A percentile compares a stretch with the other conserved stretches of the same genome.
These are phyloP conservation scores for Oncorhynchus masou DNA, from an alignment of 2,113 vertebrate genomes.

Conservation along the genomic window DNA sequence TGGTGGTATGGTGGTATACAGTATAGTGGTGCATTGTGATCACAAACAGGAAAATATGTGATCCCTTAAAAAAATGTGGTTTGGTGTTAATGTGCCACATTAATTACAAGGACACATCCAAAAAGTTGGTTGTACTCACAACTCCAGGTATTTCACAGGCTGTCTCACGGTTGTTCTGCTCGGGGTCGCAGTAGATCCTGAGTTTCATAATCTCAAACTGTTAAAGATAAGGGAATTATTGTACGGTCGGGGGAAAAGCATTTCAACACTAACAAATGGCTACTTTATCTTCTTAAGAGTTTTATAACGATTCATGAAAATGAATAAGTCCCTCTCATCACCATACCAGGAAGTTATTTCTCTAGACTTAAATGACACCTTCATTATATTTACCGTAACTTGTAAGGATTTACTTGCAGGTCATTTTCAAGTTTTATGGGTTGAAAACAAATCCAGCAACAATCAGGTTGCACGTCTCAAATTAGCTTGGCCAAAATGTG, in stretches of 20 bases:
- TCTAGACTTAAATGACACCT: background rate
- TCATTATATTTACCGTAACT: too few species aligned
- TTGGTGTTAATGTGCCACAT: background rate
- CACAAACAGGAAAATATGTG: background rate
- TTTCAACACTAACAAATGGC: too few species aligned
- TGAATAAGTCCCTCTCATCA: too few species aligned
- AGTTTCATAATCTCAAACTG: constrained; percentile 97
- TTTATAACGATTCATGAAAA: too few species aligned
- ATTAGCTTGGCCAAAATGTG: background rate
- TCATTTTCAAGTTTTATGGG: too few species aligned
- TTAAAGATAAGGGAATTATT: constrained; percentile 29
- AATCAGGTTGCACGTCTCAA: background rate
- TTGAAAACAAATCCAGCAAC: background rate
- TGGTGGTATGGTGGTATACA: background rate
- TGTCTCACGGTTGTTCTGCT: constrained; percentile 91
- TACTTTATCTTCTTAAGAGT: too few species aligned
- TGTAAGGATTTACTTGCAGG: too few species aligned
- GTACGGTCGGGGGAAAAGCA: too few species aligned
- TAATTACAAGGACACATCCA: background rate
- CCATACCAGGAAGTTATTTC: background rate
- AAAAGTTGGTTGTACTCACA: constrained; percentile 77
- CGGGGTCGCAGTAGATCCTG: constrained; percentile 95
- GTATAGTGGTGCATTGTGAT: background rate
- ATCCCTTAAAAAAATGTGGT: background rate
- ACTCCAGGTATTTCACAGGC: constrained; percentile 94